phyloP scores from a whole-genome alignment of 2,888 invertebrate genomes.

The Sinopyrophorus schimmeli region DNA sequence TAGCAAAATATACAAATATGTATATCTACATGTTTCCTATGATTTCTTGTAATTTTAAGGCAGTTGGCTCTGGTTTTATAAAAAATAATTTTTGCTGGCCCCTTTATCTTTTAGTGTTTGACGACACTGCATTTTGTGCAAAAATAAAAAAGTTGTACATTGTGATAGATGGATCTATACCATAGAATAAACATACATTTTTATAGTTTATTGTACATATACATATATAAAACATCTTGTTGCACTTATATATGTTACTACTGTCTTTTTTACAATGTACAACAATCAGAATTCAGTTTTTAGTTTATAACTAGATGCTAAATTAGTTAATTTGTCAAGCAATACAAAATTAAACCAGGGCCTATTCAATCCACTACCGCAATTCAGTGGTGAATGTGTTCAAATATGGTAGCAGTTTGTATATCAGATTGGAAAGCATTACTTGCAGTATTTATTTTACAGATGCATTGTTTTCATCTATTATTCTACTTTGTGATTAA shows the following conservation, averaged over 20 bases:
- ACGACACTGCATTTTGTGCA: conserved; percentile 4
- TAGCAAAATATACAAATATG: conserved; percentile 51
- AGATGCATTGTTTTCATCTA: conserved; percentile 1
- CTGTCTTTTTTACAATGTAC: conserved; percentile 25
- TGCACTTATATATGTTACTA: conserved; percentile 27
- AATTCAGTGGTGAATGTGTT: conserved; percentile 47
- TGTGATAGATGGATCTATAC: conserved; percentile 23
- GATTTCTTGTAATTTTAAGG: conserved; percentile 48
- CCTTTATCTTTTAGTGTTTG: conserved; percentile 21
- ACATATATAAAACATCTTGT: conserved; percentile 16
- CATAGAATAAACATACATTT: conserved; percentile 24
- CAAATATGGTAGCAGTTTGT: conserved; percentile 44
- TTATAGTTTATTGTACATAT: conserved; percentile 23
- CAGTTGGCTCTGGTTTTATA: conserved; percentile 45
- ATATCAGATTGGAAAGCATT: conserved; percentile 33
- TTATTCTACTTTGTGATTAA: no score
- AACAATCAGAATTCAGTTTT: conserved; percentile 12
- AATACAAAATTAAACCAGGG: conserved; percentile 38
- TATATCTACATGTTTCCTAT: conserved; percentile 54
- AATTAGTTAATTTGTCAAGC: conserved; percentile 23
- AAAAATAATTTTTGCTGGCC: conserved; percentile 18
- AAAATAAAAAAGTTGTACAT: conserved; percentile 19
- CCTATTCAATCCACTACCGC: conserved; percentile 46
- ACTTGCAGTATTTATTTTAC: conserved; percentile 28
- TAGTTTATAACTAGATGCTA: conserved; percentile 9